Conservation (phyloP, 1,140 invertebrate genomes). For the Drosophila bocki region DNA sequence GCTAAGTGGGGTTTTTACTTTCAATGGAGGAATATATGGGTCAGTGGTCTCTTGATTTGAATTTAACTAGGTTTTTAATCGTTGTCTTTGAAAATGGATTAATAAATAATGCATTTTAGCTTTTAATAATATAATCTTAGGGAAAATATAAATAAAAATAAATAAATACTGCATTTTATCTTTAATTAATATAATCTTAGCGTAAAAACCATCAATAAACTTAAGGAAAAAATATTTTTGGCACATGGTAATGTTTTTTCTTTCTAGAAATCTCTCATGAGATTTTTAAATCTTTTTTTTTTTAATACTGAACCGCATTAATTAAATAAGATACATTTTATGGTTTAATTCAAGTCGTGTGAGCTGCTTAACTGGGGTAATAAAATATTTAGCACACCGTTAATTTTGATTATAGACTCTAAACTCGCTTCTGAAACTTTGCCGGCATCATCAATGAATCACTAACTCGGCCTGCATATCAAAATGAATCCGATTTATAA, state of each 20-base stretch:
- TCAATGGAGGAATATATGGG: slow-evolving; percentile 6
- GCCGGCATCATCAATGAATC: slow-evolving; percentile 40
- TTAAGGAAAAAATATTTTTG: neutral
- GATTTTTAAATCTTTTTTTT: no score
- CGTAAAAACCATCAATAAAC: neutral
- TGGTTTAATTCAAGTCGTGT: slow-evolving; percentile 1
- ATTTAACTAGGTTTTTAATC: neutral
- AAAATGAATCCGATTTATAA: slow-evolving; percentile 51
- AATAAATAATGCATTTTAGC: neutral
- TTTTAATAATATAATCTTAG: neutral
- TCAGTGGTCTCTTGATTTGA: neutral
- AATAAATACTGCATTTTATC: no score
- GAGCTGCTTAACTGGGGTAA: slow-evolving; percentile 6
- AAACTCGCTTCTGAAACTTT: slow-evolving; percentile 26
- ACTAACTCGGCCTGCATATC: slow-evolving; percentile 29
- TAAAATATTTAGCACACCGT: slow-evolving; percentile 27
- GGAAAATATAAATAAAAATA: no score
- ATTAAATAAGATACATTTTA: slow-evolving; percentile 14
- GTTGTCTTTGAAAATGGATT: neutral
- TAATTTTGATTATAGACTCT: slow-evolving; percentile 16
- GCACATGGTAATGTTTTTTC: neutral
- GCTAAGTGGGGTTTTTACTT: slow-evolving; percentile 12
- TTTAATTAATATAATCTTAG: neutral
- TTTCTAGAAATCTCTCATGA: neutral
- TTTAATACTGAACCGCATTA: neutral